Conservation (phyloP, 2,888 invertebrate genomes). For the Zygogramma bicolorata region DNA sequence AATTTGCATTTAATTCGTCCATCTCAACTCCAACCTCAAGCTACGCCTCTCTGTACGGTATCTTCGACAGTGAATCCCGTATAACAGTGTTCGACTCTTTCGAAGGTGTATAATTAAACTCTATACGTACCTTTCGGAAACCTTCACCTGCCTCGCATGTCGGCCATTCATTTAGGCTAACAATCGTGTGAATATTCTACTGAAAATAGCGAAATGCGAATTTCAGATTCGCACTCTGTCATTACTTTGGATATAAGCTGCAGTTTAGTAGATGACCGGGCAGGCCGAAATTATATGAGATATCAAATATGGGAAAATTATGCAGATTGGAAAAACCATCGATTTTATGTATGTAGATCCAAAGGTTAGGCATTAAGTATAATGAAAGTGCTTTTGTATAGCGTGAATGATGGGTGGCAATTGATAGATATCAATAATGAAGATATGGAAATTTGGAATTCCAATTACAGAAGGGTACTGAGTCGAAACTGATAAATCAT, state of each 20-base stretch:
- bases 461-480: too few species aligned
- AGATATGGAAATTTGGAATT: not conserved
- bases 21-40: not conserved
- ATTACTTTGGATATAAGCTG: slow-evolving; percentile 21
- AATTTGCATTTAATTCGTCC: too few species aligned
- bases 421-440: not conserved
- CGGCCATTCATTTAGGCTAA: slow-evolving; percentile 12
- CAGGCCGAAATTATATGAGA: slow-evolving; percentile 21
- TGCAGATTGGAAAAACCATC: not conserved
- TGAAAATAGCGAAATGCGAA: slow-evolving; percentile 25
- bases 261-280: slow-evolving; percentile 12
- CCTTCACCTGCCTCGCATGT: slow-evolving; percentile 29
- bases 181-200: slow-evolving; percentile 24
- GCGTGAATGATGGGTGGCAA: not conserved
- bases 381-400: not conserved
- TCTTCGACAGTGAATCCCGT: not conserved
- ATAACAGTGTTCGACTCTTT: not conserved
- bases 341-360: not conserved
- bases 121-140: slow-evolving; percentile 20
- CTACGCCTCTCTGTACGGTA: not conserved
- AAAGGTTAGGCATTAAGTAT: not conserved
- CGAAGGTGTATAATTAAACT: not conserved
- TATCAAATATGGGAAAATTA: slow-evolving; percentile 4
- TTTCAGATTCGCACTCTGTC: slow-evolving; percentile 22
- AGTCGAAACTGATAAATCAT: too few species aligned